Conservation (phyloP, 2,113 vertebrate species). For the Hippocampus mohnikei region DNA sequence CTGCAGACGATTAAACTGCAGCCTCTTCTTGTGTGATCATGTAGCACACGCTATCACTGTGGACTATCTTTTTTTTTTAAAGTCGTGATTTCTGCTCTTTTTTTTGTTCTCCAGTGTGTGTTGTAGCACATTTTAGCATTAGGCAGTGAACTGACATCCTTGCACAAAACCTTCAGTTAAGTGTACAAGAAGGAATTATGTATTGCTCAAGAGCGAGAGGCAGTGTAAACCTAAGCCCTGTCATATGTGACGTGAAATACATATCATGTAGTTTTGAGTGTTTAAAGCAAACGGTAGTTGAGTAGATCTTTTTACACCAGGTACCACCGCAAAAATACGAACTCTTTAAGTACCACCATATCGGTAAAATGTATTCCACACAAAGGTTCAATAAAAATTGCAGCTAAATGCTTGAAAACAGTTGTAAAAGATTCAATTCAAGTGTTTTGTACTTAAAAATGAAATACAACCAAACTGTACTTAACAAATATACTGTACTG, state of each 20-base stretch:
- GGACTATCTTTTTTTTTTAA: conserved; percentile 36
- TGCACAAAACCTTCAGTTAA: background rate
- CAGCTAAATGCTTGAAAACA: background rate
- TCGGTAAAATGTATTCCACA: background rate
- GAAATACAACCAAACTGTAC: too few relatives aligned
- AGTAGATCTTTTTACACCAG: background rate
- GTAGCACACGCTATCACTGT: conserved; percentile 67
- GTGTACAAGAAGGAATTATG: background rate
- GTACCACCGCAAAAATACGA: too few relatives aligned
- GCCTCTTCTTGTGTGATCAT: conserved; percentile 42
- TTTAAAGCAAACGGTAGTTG: background rate
- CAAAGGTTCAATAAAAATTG: too few relatives aligned
- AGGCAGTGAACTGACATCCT: background rate
- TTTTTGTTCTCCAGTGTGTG: conserved; percentile 13
- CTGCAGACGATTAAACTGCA: conserved; percentile 40
- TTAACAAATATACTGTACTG: background rate
- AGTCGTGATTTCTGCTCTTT: conserved; percentile 15
- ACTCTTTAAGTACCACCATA: background rate
- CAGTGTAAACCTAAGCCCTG: background rate
- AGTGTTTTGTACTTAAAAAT: background rate
- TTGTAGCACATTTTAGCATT: background rate
- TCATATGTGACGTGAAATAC: background rate
- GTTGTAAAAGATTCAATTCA: background rate
- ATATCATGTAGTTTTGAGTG: background rate
- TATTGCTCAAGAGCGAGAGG: background rate